Evolutionary conservation across 2,888 invertebrate genomes (phyloP).

Genomic region (Apodemia zela): DNA sequence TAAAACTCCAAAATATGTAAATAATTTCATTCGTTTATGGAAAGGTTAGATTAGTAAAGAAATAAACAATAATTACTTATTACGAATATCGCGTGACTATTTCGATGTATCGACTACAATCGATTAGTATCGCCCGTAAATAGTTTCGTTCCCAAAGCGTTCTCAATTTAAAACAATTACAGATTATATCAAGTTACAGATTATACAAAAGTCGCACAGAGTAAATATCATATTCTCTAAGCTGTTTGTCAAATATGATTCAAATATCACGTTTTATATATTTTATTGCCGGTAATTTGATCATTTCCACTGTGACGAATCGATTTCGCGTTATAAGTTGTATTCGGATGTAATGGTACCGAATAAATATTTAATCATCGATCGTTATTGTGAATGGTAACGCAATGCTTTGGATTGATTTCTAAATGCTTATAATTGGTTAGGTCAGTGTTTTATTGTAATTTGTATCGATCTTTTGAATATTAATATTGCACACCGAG

Average conservation of each 20-base stretch:
- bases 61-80: conserved; percentile 1
- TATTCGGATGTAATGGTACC: conserved; percentile 65
- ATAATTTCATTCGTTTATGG: conserved; percentile 4
- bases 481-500: conserved; percentile 10
- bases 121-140: conserved; percentile 59
- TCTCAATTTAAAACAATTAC: conserved; percentile 63
- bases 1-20: conserved; percentile 11
- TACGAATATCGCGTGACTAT: conserved; percentile 29
- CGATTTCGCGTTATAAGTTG: conserved; percentile 62
- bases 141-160: conserved; percentile 47
- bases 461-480: conserved; percentile 5
- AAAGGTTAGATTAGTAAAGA: conserved; percentile 5
- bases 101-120: conserved; percentile 47
- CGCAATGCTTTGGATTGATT: conserved; percentile 56
- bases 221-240: conserved; percentile 60
- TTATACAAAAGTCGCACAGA: conserved; percentile 36
- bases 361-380: conserved; percentile 76
- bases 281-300: conserved; percentile 57
- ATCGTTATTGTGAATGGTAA: conserved; percentile 71
- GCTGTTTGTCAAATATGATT: conserved; percentile 66
- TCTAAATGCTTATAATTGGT: conserved; percentile 15
- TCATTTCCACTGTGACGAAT: conserved; percentile 68
- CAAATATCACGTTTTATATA: conserved; percentile 50
- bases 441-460: conserved; percentile 17
- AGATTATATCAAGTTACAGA: conserved; percentile 56